These are phyloP conservation scores for Rhaphigaster nebulosa DNA, from an alignment of 2,888 invertebrate species.

Conservation along the genomic window DNA sequence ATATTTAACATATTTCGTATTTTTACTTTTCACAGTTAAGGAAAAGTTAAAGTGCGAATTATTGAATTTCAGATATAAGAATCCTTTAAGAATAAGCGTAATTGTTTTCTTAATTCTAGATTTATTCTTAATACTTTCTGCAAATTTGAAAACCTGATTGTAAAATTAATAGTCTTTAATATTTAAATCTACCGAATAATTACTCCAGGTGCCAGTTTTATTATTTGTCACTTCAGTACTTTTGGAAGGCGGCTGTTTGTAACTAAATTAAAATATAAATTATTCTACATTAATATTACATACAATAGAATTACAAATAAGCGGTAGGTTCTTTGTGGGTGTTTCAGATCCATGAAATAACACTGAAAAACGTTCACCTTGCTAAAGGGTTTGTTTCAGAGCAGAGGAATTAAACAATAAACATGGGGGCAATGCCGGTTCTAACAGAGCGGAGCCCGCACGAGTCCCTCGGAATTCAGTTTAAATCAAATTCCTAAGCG, in stretches of 20 bases:
- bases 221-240: not conserved
- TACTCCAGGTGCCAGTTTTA: not conserved
- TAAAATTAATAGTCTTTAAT: not conserved
- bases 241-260: not conserved
- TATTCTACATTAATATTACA: not conserved
- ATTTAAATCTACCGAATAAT: not conserved
- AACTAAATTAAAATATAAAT: not conserved
- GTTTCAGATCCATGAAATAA: conserved; percentile 6
- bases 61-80: too few relatives aligned
- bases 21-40: too few relatives aligned
- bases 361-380: not conserved
- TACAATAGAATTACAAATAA: conserved; percentile 5
- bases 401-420: conserved; percentile 41
- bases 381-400: conserved; percentile 5
- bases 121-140: too few relatives aligned
- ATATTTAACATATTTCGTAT: too few relatives aligned
- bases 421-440: not conserved
- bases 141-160: not conserved
- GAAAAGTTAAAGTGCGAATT: too few relatives aligned
- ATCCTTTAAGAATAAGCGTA: too few relatives aligned
- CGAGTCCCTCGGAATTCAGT: conserved; percentile 41
- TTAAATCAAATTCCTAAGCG: conserved; percentile 53
- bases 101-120: too few relatives aligned
- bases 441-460: conserved; percentile 1
- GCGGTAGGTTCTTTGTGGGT: not conserved